Evolutionary conservation across 2,888 invertebrate species (phyloP).

Genomic region (Nemoura dubitans): DNA sequence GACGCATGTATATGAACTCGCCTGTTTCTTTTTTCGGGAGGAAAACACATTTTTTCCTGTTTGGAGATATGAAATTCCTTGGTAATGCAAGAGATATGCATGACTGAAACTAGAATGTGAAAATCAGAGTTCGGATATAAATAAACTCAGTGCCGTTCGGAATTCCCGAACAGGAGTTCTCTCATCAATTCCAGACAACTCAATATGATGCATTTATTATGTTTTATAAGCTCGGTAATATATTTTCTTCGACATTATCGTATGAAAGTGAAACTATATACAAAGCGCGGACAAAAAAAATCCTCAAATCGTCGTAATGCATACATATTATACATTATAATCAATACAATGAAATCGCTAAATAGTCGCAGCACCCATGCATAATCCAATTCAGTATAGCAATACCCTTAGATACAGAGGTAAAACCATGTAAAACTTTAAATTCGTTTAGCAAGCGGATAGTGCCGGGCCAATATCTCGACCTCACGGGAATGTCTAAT

Average conservation of each 20-base stretch:
- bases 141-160: too few relatives aligned
- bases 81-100: not conserved
- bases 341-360: not conserved
- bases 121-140: not conserved
- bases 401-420: not conserved
- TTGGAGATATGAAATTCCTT: not conserved
- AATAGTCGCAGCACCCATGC: too few relatives aligned
- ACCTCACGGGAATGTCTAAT: conserved; percentile 43
- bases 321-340: too few relatives aligned
- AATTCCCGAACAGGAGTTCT: too few relatives aligned
- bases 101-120: not conserved
- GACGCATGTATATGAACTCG: not conserved
- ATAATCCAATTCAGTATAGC: not conserved
- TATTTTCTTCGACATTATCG: too few relatives aligned
- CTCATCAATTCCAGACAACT: too few relatives aligned
- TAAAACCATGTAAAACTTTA: not conserved
- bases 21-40: not conserved
- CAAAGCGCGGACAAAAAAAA: too few relatives aligned
- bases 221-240: too few relatives aligned
- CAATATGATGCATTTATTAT: too few relatives aligned
- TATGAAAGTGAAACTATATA: too few relatives aligned
- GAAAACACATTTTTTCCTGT: not conserved
- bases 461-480: not conserved
- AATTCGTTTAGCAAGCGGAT: not conserved
- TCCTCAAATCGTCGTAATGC: too few relatives aligned